Evolutionary conservation across 2,797 vertebrate species (phyloP), one percentile per base, ranked within the genome.

Genomic region (Pagetopsis macropterus): DNA sequence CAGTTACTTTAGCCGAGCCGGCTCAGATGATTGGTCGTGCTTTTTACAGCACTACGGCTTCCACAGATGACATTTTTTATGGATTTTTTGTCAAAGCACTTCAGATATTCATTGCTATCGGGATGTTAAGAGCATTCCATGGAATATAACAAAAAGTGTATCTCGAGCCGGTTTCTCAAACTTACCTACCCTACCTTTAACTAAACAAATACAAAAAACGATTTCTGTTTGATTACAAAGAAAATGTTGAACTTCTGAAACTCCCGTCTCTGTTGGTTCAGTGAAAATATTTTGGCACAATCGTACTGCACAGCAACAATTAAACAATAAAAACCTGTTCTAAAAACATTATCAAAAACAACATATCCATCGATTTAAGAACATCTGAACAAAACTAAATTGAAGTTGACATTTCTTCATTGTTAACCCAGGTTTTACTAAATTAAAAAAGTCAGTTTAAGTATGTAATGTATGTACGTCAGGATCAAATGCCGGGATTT

Each of bases 211-310:
- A 48, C 33, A 8, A 37, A 43, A 54, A 72, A 56, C 19, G 3
- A 15, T 19, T 40, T 1, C 5, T 51, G 10, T n/a, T n/a, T 50
- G 41, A 59, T 48, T 23, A 15, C 12, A 46, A 19, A 12, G 14
- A 2, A 55, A 31, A 46, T 33, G 4, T 27, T 37, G 1, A 52
- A 46, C 21, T 50, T 41, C 46, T 40, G 37, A 17, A 44, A 57
- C 14, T 62, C 27, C 27, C 27, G 27, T 27, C 27, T 27, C 27
- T 27, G 27, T 27, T 27, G 27, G 27, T 27, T 27, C 17, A 67
- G 33, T 46, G 14, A 31, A 69, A 72, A 71, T 19, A 72, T 17
- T 79, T 81, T 81, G 77, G 78, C 80, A 80, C 62, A 78, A 61
- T 17, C 14, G 51, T 10, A 65, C 27, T 31, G 31, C 52, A 61